A percentile compares a stretch with the other conserved stretches of the same genome.
Evolutionary conservation across 2,113 vertebrate species (phyloP).

Genomic region (Dinomys branickii): DNA sequence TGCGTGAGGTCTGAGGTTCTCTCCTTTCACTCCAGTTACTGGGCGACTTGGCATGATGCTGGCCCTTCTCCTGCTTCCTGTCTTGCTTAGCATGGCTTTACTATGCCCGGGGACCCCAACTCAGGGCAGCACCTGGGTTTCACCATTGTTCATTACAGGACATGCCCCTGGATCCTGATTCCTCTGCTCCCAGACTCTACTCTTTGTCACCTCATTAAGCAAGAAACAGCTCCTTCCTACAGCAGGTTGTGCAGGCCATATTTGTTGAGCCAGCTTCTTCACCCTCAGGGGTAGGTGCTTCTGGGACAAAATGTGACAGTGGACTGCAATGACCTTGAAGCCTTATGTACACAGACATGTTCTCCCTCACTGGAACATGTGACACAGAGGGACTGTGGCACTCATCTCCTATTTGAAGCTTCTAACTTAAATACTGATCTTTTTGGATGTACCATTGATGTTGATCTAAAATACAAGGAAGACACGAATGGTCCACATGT

Average conservation of each 20-base stretch:
- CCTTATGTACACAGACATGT: fast-evolving
- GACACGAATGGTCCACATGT: neutral
- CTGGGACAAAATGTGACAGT: fast-evolving
- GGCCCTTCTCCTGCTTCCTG: fast-evolving
- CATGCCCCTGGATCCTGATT: neutral
- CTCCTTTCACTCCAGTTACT: fast-evolving
- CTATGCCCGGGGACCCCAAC: fast-evolving
- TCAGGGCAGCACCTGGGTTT: fast-evolving
- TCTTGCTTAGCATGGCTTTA: fast-evolving
- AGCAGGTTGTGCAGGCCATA: fast-evolving
- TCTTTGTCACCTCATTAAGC: neutral
- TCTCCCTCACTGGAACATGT: fast-evolving
- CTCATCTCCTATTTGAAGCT: fast-evolving
- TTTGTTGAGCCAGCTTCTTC: too few species aligned
- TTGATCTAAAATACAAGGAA: neutral
- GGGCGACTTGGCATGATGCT: fast-evolving
- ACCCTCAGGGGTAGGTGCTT: fast-evolving
- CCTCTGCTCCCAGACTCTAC: fast-evolving
- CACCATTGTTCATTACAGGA: neutral
- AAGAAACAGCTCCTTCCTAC: neutral
- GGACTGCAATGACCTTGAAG: neutral
- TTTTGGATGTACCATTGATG: neutral
- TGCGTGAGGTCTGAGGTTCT: fast-evolving
- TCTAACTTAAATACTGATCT: neutral
- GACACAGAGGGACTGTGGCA: fast-evolving